Base-by-base conservation (phyloP, 2,888 invertebrate species). In the Strigamia transsilvanica region DNA sequence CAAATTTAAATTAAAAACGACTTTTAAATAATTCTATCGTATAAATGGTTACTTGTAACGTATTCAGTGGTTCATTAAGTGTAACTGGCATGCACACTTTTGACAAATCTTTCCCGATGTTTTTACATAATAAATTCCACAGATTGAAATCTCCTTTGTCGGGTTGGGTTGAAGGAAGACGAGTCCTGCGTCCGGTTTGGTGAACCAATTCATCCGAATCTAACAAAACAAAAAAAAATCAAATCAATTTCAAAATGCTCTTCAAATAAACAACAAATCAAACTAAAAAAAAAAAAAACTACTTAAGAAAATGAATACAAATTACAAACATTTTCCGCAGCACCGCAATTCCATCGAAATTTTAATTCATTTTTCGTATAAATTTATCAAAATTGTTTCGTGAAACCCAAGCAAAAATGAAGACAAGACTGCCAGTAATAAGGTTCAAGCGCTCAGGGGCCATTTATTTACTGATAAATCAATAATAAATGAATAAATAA, bases 31-130 rank as follows among this genome's bases (percentile, higher is more conserved):
- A 6, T n/a, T 77, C n/a, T n/a, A n/a, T n/a, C n/a, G n/a, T n/a
- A n/a, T 77, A 10, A 34, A 27, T 18, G 7, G 9, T 83, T 56
- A 92, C 92, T 91, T 94, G 94, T 82, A 94, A 89, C 90, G 93
- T 93, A 86, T 93, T 94, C 0, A 95, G 89, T 0, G 95, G 95
- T 88, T 95, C 94, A 87, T 95, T 95, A 84, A 95, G 90, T 2
- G 94, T 94, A 73, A 95, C 94, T 0, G 94, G 95, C 94, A 94
- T 94, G 83, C 94, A 94, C 78, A 95, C 92, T 88, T 94, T 94
- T 21, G 93, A 93, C 83, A 95, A 89, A 88, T 95, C 95, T 88
- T 94, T 94, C 84, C 95, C 95, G 82, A 95, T 95, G 87, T 94
- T 94, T 88, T 93, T 92, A 87, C 92, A 92, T 3, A 94, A 89